Evolutionary conservation across 2,888 invertebrate species (phyloP), one percentile per base, ranked within the genome.

Genomic region (Pterostichus madidus): DNA sequence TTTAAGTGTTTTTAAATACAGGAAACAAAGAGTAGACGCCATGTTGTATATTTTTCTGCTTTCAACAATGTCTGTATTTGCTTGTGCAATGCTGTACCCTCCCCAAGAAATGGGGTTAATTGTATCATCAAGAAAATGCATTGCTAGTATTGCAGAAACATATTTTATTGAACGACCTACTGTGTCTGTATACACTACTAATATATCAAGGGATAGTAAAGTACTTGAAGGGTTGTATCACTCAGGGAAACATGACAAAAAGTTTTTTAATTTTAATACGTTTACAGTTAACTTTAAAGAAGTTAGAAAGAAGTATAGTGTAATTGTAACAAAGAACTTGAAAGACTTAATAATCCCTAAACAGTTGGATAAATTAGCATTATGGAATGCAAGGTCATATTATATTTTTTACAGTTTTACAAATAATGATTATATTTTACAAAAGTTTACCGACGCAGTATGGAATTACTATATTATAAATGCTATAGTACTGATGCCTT

Each of bases 371-470:
- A 35, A 80, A 11, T 52, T 71, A 8, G 6, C 53, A 7, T 24
- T 80, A 10, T 80, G 80, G 71, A 80, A 80, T 10, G 59, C 80
- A 17, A 80, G 80, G 13, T 31, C 68, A 0, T 15, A 49, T 13
- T 80, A 80, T 64, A 68, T 80, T 64, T 68, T 80, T 52, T 80
- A 49, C 46, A 13, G 5, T 15, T 59, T 56, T 53, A n/a, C n/a
- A 13, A 13, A 59, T 73, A 13, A n/a, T 39, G 32, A 52, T 24
- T 44, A 81, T 8, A 10, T 15, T 81, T 5, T 39, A 39, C 39
- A 39, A 39, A 39, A 5, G 0, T 39, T 39, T 39, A 5, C 5
- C 0, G 39, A 39, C 0, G 8, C 39, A 3, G 39, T 39, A 5
- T 81, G 81, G 81, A 31, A 49, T 13, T 56, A 32, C 10, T 53